phyloP scores from a whole-genome alignment of 2,888 invertebrate species.

The Yponomeuta malinellus region DNA sequence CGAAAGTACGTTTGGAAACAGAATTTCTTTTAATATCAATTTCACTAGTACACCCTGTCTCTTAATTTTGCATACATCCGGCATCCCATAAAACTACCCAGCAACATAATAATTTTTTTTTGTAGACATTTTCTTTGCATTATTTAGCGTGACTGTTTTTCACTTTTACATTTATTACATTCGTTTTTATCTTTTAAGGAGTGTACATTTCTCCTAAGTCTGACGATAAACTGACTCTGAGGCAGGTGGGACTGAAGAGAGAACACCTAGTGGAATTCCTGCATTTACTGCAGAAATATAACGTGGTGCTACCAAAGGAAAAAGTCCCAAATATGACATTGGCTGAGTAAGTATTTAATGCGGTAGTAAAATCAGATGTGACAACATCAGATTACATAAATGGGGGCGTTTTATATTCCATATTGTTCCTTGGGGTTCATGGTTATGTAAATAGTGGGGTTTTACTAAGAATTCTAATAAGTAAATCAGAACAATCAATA shows the following conservation, averaged over 20 bases:
- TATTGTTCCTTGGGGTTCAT: too few relatives aligned
- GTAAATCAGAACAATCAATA: too few relatives aligned
- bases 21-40: too few relatives aligned
- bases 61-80: too few relatives aligned
- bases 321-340: conserved; percentile 3
- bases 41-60: too few relatives aligned
- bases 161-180: not conserved
- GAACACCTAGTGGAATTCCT: not conserved
- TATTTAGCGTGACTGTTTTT: not conserved
- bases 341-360: conserved; percentile 5
- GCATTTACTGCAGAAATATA: not conserved
- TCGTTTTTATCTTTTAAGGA: not conserved
- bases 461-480: too few relatives aligned
- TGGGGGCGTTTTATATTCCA: too few relatives aligned
- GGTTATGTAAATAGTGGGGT: too few relatives aligned
- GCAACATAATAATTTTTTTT: not conserved
- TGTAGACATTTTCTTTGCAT: not conserved
- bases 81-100: not conserved
- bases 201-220: not conserved
- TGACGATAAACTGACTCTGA: not conserved
- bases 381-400: too few relatives aligned
- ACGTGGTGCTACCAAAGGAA: not conserved
- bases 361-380: too few relatives aligned
- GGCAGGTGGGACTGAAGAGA: not conserved
- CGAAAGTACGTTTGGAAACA: too few relatives aligned